Conservation (phyloP, 2,797 vertebrate genomes). For the Cyclopterus lumpus region DNA sequence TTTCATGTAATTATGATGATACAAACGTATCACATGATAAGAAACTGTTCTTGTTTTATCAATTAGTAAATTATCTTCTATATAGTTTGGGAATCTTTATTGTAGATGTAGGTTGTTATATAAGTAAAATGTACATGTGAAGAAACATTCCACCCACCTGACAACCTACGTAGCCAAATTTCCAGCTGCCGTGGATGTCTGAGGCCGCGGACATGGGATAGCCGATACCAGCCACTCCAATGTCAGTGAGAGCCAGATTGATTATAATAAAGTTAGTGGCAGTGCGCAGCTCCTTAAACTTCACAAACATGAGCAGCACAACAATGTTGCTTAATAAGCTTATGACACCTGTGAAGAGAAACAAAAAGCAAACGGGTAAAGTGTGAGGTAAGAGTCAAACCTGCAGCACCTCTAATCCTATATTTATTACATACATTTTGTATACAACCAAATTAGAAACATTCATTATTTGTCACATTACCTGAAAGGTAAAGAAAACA, state of each 20-base stretch:
- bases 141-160: slow-evolving; percentile 85
- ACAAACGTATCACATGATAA: too few relatives aligned
- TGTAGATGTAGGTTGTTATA: not conserved
- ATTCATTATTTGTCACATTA: not conserved
- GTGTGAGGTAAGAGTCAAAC: not conserved
- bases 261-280: slow-evolving; percentile 97
- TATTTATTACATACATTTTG: not conserved
- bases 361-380: not conserved
- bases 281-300: slow-evolving; percentile 93
- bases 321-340: slow-evolving; percentile 94
- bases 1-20: too few relatives aligned
- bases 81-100: too few relatives aligned
- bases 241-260: slow-evolving; percentile 95
- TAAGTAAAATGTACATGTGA: not conserved
- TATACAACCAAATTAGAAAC: too few relatives aligned
- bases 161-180: slow-evolving; percentile 93
- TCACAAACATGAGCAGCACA: slow-evolving; percentile 94
- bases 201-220: slow-evolving; percentile 98
- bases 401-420: not conserved
- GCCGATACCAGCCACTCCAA: slow-evolving; percentile 95
- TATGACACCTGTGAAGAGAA: slow-evolving; percentile 84
- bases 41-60: not conserved
- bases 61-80: not conserved
- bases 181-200: slow-evolving; percentile 96
- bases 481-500: not conserved